phyloP scores from a whole-genome alignment of 2,113 vertebrate genomes.

The Megaceryle maxima region DNA sequence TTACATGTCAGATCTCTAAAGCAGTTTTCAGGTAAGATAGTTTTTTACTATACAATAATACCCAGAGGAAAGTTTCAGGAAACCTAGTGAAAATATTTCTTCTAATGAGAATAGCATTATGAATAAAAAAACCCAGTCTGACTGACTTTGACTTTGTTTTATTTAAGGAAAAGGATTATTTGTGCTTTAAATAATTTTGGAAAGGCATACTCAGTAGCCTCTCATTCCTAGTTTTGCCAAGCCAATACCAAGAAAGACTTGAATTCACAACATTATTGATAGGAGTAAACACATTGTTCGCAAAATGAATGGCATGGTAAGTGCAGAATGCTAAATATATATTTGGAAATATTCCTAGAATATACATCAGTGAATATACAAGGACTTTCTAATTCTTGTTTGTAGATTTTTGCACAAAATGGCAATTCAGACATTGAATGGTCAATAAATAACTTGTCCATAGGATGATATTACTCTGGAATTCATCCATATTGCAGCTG shows the following conservation, averaged over 20 bases:
- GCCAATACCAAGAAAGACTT: not conserved
- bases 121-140: not conserved
- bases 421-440: not conserved
- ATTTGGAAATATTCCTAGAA: not conserved
- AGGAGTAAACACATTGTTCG: not conserved
- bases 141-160: not conserved
- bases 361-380: not conserved
- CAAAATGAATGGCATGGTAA: not conserved
- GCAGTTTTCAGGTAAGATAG: not conserved
- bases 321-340: not conserved
- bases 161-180: not conserved
- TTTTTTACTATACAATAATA: not conserved
- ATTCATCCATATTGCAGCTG: not conserved
- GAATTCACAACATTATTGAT: not conserved
- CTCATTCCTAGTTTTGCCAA: not conserved
- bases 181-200: not conserved
- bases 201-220: not conserved
- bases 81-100: not conserved
- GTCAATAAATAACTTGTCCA: not conserved
- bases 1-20: not conserved
- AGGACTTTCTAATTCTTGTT: not conserved
- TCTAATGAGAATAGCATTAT: not conserved
- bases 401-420: not conserved
- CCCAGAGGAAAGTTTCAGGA: not conserved
- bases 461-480: not conserved